Evolutionary conservation across 2,797 vertebrate genomes (phyloP), one percentile per base, ranked within the genome.

Genomic region (Sebastes glaucus): DNA sequence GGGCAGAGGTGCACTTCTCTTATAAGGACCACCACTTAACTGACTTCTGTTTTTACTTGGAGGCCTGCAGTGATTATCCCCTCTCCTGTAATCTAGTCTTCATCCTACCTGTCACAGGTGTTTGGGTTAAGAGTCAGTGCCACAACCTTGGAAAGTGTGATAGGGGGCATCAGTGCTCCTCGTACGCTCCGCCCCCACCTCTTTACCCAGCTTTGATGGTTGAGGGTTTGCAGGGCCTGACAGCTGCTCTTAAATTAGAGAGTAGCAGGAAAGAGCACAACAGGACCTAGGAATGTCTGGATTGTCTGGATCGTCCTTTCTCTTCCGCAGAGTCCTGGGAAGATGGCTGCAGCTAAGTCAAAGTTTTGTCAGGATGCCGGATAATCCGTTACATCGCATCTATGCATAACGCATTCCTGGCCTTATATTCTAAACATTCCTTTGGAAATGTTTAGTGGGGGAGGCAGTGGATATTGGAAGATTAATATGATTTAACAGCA

Each of bases 181-280:
- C 64, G 68, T 23, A 64, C 49, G 49, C 57, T 30, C 67, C 27
- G 33, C 73, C 77, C 75, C 77, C 70, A 68, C 81, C 76, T 88
- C 72, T 75, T 82, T 53, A 80, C 23, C 70, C 56, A 74, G 80
- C 91, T 95, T 95, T 96, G 92, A 95, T 93, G 92, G 88, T 87
- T 90, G 90, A 93, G 88, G 84, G 87, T 90, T 93, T 92, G 92
- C 91, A 93, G 90, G 90, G 84, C 84, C 90, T 80, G 83, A 95
- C 95, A 96, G 94, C 95, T 96, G 95, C 89, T 95, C 91, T 89
- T 92, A 96, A 96, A 96, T 96, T 96, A 96, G 93, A 96, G 95
- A 93, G 86, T 82, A 93, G 86, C 81, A 93, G 80, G 68, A 91
- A 90, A 94, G 85, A 83, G 93, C 84, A 92, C 82, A 88, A 94